phyloP scores from a whole-genome alignment of 2,113 vertebrate species.

The Copsychus sechellarum region DNA sequence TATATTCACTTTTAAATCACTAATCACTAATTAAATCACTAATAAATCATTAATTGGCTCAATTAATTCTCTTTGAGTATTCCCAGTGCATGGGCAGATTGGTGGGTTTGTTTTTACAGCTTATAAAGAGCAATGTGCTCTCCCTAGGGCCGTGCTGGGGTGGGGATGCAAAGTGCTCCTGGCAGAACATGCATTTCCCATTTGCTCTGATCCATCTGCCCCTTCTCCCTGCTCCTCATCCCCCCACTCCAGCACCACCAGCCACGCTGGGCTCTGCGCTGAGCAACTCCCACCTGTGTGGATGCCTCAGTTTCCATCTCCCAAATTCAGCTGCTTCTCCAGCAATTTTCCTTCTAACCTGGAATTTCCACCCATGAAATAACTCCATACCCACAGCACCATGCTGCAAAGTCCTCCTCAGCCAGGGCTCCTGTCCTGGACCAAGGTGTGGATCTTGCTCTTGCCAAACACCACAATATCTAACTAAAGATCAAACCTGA shows the following conservation, averaged over 20 bases:
- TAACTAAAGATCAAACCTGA: background rate
- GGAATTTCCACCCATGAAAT: background rate
- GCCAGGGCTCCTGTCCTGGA: background rate
- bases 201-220: background rate
- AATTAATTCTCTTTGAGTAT: background rate
- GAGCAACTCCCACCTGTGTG: rapidly evolving
- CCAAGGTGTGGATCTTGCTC: background rate
- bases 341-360: background rate
- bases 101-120: background rate
- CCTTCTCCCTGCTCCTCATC: background rate
- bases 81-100: background rate
- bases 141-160: background rate
- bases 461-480: background rate
- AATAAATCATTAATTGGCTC: background rate
- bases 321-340: background rate
- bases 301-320: background rate
- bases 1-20: background rate
- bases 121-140: background rate
- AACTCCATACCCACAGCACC: background rate
- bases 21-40: background rate
- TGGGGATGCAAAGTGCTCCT: rapidly evolving
- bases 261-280: background rate
- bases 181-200: background rate
- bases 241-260: background rate
- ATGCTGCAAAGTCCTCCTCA: background rate